Percentiles rank a stretch among this genome's conserved stretches.
Conservation (phyloP, 2,797 vertebrate species). For the Phoeniculus purpureus region DNA sequence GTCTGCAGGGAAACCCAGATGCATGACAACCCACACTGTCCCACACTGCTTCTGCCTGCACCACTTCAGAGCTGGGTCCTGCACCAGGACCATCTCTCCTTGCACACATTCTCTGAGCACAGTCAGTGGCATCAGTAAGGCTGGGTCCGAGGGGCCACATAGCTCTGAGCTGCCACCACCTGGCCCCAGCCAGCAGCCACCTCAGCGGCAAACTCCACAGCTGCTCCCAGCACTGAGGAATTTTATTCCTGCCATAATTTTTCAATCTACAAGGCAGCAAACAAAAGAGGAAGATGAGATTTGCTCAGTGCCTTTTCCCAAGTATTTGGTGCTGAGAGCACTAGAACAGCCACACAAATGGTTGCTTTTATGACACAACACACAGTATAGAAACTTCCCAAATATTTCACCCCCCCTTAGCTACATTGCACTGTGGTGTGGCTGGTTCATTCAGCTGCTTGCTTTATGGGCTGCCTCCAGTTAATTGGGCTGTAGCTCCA, state of each 20-base stretch:
- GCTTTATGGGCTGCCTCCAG: neutral
- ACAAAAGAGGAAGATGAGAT: neutral
- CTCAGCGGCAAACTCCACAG: neutral
- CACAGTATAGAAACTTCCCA: conserved; percentile 19
- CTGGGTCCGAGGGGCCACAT: neutral
- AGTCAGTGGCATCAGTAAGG: neutral
- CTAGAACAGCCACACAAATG: neutral
- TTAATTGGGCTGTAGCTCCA: neutral
- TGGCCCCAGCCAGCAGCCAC: neutral
- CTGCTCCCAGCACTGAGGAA: rapidly evolving
- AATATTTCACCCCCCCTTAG: neutral
- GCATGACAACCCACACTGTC: rapidly evolving
- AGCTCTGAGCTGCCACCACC: neutral
- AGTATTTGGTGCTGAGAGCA: conserved; percentile 22
- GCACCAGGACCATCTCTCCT: too few relatives aligned
- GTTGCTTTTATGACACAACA: conserved; percentile 30
- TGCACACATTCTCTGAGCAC: neutral
- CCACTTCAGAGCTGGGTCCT: neutral
- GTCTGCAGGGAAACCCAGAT: neutral
- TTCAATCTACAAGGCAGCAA: conserved; percentile 19
- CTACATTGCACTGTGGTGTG: neutral
- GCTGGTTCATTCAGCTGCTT: neutral
- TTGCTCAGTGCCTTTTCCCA: neutral
- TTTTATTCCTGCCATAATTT: neutral
- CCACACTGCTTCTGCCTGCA: neutral